Percentiles rank a stretch among this genome's conserved stretches.
phyloP scores from a whole-genome alignment of 2,797 vertebrate genomes.

The Darevskia mixta region DNA sequence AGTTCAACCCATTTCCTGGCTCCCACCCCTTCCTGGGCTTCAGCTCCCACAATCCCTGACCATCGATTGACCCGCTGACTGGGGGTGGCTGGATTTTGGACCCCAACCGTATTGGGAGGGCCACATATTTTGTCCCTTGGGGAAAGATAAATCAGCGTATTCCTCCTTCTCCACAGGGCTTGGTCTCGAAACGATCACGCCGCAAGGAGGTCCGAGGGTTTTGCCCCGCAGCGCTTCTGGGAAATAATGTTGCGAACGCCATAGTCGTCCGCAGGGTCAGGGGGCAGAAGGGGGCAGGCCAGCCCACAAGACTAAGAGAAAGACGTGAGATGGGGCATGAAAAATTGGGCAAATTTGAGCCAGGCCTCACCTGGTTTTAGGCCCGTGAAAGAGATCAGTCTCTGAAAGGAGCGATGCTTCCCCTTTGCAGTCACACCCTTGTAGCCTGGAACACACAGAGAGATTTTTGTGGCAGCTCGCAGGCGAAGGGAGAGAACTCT shows the following conservation, averaged over 20 bases:
- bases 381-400: neutral
- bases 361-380: neutral
- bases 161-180: neutral
- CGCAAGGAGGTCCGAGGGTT: rapidly evolving
- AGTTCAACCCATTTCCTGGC: no score
- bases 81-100: no score
- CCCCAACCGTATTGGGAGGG: no score
- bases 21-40: no score
- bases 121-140: no score
- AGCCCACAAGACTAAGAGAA: no score
- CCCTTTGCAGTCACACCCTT: no score
- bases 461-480: no score
- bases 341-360: neutral
- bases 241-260: neutral
- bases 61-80: no score
- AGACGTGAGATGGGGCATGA: neutral
- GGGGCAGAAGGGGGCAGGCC: neutral
- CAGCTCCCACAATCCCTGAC: no score
- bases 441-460: neutral
- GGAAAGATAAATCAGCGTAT: neutral
- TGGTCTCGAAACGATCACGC: no score
- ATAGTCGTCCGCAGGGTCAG: neutral
- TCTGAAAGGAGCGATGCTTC: neutral
- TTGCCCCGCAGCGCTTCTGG: neutral
- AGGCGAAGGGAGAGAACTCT: neutral